Evolutionary conservation across 2,113 vertebrate genomes (phyloP).

Genomic region (Columba janthina): DNA sequence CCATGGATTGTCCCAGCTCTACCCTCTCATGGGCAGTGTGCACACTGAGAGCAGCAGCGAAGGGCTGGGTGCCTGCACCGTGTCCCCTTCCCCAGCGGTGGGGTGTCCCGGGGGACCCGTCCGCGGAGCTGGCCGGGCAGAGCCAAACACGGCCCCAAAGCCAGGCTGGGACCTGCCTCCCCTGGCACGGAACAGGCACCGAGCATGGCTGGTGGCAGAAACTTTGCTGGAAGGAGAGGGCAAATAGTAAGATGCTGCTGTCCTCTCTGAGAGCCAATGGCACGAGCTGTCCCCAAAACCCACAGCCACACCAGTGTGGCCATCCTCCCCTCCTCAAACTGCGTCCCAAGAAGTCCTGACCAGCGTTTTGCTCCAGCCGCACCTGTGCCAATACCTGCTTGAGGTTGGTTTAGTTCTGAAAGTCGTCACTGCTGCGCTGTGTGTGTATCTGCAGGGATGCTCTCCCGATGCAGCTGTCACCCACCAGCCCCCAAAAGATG

Average conservation of each 20-base stretch:
- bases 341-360: background rate
- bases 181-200: rapidly evolving
- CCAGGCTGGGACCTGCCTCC: background rate
- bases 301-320: rapidly evolving
- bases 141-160: background rate
- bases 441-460: background rate
- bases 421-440: rapidly evolving
- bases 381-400: background rate
- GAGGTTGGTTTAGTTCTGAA: background rate
- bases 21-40: background rate
- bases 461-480: background rate
- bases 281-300: background rate
- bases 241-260: background rate
- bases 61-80: background rate
- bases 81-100: rapidly evolving
- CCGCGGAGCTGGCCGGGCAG: background rate
- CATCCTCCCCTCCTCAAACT: rapidly evolving
- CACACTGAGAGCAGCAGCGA: rapidly evolving
- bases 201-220: background rate
- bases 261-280: background rate
- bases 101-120: background rate
- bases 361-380: background rate
- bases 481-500: background rate
- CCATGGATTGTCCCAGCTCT: background rate
- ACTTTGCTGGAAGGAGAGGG: background rate